Conservation (phyloP, 2,888 invertebrate genomes). For the Phengaris alcon region DNA sequence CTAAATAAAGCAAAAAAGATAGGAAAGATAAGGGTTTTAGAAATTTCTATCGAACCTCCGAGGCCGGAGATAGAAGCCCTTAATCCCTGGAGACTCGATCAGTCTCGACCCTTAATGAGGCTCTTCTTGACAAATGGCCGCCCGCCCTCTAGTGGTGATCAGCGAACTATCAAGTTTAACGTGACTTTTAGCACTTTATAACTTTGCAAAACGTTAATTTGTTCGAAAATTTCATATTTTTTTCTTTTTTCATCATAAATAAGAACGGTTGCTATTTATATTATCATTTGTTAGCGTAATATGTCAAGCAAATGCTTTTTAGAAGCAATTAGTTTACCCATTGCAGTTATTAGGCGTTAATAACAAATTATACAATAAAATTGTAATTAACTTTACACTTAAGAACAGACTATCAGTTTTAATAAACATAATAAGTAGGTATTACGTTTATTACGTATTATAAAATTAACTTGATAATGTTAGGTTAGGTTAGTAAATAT, state of each 20-base stretch:
- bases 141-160: conserved; percentile 72
- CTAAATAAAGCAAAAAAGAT: neutral
- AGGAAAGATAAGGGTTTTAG: neutral
- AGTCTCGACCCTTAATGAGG: conserved; percentile 70
- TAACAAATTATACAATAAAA: neutral
- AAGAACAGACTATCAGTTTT: neutral
- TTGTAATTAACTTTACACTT: neutral
- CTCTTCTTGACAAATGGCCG: conserved; percentile 67
- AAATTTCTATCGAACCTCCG: conserved; percentile 42
- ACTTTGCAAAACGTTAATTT: conserved; percentile 32
- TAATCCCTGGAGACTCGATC: conserved; percentile 67
- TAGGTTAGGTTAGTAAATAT: too few species aligned
- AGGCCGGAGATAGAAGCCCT: conserved; percentile 52
- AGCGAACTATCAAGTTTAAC: conserved; percentile 58
- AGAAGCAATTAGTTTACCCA: neutral
- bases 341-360: conserved; percentile 2
- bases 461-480: neutral
- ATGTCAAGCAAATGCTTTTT: neutral
- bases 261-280: conserved; percentile 1
- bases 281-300: neutral
- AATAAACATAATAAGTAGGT: neutral
- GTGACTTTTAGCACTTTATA: conserved; percentile 44
- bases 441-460: neutral
- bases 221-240: conserved; percentile 5
- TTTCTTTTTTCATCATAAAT: neutral